Evolutionary conservation across 1,140 invertebrate genomes (phyloP), one percentile per base, ranked within the genome.

Genomic region (Formica exsecta): DNA sequence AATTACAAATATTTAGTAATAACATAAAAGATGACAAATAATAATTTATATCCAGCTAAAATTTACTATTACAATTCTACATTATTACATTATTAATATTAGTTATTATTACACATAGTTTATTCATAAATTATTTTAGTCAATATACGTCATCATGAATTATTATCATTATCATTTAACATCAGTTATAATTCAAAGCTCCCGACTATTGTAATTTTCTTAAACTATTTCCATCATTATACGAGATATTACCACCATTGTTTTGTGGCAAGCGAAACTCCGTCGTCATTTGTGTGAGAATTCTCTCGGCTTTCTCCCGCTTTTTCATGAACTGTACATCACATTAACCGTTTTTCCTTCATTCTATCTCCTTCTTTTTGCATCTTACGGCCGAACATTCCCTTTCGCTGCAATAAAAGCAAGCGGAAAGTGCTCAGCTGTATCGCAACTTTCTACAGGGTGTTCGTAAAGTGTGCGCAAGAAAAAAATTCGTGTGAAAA

Each of bases 331-430:
- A 83, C 54, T 83, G 38, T 83, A 83, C 79, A 83, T 83, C 54
- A 61, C 79, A 83, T 83, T 83, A 83, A 83, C 54, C 68, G 79
- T 83, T 83, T 83, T 83, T 83, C 79, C 54, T 74, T 83, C 54
- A 36, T 83, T 83, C 79, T 44, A 74, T 83, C 54, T 73, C 44
- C 38, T 83, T 74, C 68, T 83, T 83, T 70, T 73, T 83, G 68
- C 79, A 83, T 83, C 79, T 83, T 83, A 83, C 54, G 79, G 54
- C n/a, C 54, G 16, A 80, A 48, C 54, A 38, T 73, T 83, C 54
- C 25, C 79, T 81, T 25, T 32, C 41, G 66, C 13, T 73, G 54
- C 54, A 83, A 74, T 83, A 83, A 74, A 83, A 83, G 68, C 57
- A 62, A 73, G 19, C 73, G 79, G 79, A 44, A 83, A 83, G 68